Conservation (phyloP, 2,888 invertebrate genomes). For the Pseudococcus jackbeardsleyi region DNA sequence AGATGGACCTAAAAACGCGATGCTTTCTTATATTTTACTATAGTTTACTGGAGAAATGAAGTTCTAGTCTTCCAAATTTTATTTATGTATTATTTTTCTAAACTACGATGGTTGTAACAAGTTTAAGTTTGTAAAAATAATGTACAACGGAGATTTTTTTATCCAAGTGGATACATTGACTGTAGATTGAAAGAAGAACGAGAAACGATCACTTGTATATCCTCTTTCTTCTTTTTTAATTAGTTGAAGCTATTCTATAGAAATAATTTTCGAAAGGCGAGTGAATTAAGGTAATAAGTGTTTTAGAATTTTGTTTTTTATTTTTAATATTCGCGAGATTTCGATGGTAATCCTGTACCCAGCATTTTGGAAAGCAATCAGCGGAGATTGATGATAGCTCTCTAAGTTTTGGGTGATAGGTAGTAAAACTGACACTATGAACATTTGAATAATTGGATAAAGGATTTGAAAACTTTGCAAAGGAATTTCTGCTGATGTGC, state of each 20-base stretch:
- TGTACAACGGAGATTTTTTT: conserved; percentile 8
- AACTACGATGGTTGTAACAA: conserved; percentile 13
- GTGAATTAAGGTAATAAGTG: conserved; percentile 3
- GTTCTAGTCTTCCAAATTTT: conserved; percentile 49
- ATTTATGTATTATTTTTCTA: background rate
- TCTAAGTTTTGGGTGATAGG: background rate
- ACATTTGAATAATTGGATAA: background rate
- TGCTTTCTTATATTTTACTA: conserved; percentile 34
- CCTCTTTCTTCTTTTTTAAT: background rate
- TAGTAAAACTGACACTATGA: background rate
- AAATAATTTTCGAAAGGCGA: conserved; percentile 10
- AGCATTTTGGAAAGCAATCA: background rate
- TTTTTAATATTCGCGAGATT: background rate
- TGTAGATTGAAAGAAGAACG: background rate
- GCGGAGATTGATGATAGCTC: background rate
- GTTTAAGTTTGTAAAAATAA: conserved; percentile 16
- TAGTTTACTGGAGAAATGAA: conserved; percentile 28
- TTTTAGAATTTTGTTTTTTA: conserved; percentile 1
- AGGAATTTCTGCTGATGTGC: background rate
- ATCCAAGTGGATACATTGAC: background rate
- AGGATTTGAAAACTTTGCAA: background rate
- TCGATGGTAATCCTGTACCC: background rate
- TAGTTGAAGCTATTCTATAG: conserved; percentile 9
- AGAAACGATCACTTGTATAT: background rate
- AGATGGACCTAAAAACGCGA: background rate